These are phyloP conservation scores for Pangasius djambal DNA, from an alignment of 2,797 vertebrate genomes.

Conservation along the genomic window DNA sequence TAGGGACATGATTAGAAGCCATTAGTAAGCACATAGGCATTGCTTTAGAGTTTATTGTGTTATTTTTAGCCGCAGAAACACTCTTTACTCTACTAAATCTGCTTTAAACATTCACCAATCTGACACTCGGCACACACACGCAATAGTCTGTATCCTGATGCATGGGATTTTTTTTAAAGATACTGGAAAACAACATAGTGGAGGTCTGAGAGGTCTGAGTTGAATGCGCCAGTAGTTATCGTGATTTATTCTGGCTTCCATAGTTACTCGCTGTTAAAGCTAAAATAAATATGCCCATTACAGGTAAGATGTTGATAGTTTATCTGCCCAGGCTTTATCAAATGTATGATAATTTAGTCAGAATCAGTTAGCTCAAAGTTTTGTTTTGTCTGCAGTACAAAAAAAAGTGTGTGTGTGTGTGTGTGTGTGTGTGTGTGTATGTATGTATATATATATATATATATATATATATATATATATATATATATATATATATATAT, in stretches of 20 bases:
- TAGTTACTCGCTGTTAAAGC: background rate
- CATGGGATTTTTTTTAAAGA: background rate
- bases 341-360: background rate
- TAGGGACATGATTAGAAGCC: conserved; percentile 1
- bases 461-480: too few relatives aligned
- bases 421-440: too few relatives aligned
- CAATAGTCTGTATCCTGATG: background rate
- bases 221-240: background rate
- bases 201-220: background rate
- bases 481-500: too few relatives aligned
- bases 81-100: background rate
- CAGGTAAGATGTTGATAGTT: background rate
- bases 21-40: background rate
- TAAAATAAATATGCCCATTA: background rate
- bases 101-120: background rate
- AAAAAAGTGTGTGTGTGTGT: too few relatives aligned
- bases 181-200: background rate
- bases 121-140: background rate
- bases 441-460: too few relatives aligned
- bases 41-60: background rate
- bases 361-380: background rate
- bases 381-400: background rate
- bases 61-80: background rate
- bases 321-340: background rate
- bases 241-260: background rate